Evolutionary conservation across 30 jellyfish, hydroid and myxozoan species (phyloP).

Genomic region (Chironex yamaguchii): DNA sequence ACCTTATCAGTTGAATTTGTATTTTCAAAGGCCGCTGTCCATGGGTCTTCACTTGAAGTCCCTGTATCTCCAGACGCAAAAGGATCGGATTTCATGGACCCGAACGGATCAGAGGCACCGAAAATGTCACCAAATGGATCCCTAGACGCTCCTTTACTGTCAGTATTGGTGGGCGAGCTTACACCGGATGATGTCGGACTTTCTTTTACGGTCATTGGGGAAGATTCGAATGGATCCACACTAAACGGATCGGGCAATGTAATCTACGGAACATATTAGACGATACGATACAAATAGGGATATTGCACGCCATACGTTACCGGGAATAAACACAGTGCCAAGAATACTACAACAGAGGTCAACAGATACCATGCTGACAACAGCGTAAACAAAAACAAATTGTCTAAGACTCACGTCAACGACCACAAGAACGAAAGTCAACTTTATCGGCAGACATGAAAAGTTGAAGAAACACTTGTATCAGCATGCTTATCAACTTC

Average conservation of each 20-base stretch:
- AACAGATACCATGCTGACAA: too few relatives aligned
- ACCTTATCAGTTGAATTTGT: background rate
- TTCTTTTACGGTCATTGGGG: conserved; percentile 16
- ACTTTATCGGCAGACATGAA: too few relatives aligned
- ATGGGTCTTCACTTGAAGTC: conserved; percentile 61
- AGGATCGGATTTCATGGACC: conserved; percentile 68
- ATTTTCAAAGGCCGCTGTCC: conserved; percentile 86
- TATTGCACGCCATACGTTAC: too few relatives aligned
- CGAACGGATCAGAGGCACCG: conserved; percentile 74
- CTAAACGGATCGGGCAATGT: conserved; percentile 83
- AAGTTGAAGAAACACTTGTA: too few relatives aligned
- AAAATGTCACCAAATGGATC: conserved; percentile 20
- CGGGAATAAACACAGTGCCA: too few relatives aligned
- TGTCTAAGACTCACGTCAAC: too few relatives aligned
- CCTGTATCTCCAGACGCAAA: conserved; percentile 60
- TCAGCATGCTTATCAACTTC: too few relatives aligned
- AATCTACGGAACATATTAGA: background rate
- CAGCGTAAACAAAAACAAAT: too few relatives aligned
- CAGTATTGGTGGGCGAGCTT: conserved; percentile 11
- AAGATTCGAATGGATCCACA: conserved; percentile 82
- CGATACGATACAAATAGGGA: background rate
- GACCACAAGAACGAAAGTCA: too few relatives aligned
- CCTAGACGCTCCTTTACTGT: background rate
- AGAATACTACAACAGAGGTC: too few relatives aligned
- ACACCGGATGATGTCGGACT: conserved; percentile 13